These are phyloP conservation scores for Aphelinus certus DNA, from an alignment of 1,140 invertebrate species.

Conservation along the genomic window DNA sequence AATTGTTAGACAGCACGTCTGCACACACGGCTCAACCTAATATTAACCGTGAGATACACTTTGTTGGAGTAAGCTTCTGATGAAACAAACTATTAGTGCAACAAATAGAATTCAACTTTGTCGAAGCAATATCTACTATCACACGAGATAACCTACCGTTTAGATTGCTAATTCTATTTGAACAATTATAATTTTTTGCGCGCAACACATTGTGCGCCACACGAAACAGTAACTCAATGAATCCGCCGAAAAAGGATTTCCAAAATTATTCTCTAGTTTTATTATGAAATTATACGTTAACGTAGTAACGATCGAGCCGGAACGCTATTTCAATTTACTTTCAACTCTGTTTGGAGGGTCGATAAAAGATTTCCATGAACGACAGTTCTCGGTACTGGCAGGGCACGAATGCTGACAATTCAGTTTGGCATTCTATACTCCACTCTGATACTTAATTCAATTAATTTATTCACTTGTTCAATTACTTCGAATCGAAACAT, in stretches of 20 bases:
- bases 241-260: too few species aligned
- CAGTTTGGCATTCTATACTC: background rate
- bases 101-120: constrained; percentile 2
- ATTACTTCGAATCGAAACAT: background rate
- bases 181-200: too few species aligned
- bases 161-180: too few species aligned
- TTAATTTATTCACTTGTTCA: background rate
- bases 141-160: too few species aligned
- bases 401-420: background rate
- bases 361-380: background rate
- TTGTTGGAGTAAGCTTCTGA: background rate
- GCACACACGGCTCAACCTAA: background rate
- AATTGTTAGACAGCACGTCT: background rate
- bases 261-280: too few species aligned
- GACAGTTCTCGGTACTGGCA: background rate
- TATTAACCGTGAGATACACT: background rate
- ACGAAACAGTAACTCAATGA: too few species aligned
- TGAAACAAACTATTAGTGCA: background rate
- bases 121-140: background rate
- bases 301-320: too few species aligned
- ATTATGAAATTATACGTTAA: too few species aligned
- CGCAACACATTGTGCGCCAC: too few species aligned
- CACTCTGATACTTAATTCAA: background rate
- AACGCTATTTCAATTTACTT: too few species aligned
- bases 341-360: too few species aligned